Evolutionary conservation across 2,113 vertebrate species (phyloP), one percentile per base, ranked within the genome.

Genomic region (Motacilla tschutschensis): DNA sequence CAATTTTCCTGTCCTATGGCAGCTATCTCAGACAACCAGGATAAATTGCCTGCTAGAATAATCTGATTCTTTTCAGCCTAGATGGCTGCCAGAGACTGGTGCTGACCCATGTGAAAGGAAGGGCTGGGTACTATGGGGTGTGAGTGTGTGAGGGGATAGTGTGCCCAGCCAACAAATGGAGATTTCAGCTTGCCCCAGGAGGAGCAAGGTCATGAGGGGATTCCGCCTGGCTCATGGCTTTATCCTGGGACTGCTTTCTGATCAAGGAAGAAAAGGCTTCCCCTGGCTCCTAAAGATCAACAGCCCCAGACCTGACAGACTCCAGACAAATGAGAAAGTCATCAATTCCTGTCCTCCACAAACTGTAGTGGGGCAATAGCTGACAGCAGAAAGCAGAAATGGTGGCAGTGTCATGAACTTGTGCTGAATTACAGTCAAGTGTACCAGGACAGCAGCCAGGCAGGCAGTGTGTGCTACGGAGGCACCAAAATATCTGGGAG

Each of bases 21-120:
- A 69, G 77, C 59, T 88, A 47, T 79, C 63, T 86, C 38, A 20
- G 43, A 26, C 54, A 93, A 90, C 26, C 67, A 86, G 91, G 75
- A 93, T 79, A 88, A 90, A 95, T 79, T 91, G n/a, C 31, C 17
- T 84, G 40, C 59, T 88, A 59, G 35, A 91, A 93, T 14, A 91
- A 93, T 14, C 47, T 75, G 67, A 63, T 76, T 2, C 81, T 82
- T 84, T 79, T 51, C 67, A 94, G 78, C 24, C 43, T 35, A 35
- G 50, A 43, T 48, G 20, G n/a, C 50, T 82, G 66, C 35, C 59
- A 72, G 47, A 50, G 18, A 66, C 17, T 35, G 41, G 36, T 13
- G 31, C 44, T 66, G 59, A 74, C 16, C 65, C 36, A 5, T 0
- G 22, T 51, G 86, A 59, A 69, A 69, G 33, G 59, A 54, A 36